Evolutionary conservation across 2,888 invertebrate genomes (phyloP).

Genomic region (Malachius bipustulatus): DNA sequence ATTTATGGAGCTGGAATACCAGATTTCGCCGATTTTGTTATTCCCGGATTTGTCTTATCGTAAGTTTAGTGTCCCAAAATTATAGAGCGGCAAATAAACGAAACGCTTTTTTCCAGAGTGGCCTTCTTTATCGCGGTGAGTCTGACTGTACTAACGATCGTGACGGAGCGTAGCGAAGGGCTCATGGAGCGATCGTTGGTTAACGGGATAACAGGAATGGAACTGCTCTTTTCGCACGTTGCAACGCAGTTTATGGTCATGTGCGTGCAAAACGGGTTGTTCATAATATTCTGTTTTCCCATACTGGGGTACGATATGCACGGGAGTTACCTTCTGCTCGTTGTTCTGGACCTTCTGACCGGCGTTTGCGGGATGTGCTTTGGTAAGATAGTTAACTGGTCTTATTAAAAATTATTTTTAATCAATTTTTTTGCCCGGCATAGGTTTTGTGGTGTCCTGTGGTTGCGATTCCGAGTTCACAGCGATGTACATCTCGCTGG

Average conservation of each 20-base stretch:
- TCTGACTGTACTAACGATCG: slow-evolving; percentile 79
- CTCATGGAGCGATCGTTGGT: slow-evolving; percentile 81
- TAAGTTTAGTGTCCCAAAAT: slow-evolving; percentile 36
- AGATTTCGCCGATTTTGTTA: slow-evolving; percentile 89
- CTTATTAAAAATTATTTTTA: no score
- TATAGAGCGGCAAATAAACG: no score
- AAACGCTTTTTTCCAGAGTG: slow-evolving; percentile 61
- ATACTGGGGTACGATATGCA: slow-evolving; percentile 66
- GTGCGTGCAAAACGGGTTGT: slow-evolving; percentile 67
- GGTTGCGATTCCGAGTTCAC: slow-evolving; percentile 71
- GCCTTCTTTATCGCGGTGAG: slow-evolving; percentile 91
- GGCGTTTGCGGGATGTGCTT: slow-evolving; percentile 92
- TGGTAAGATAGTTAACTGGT: no score
- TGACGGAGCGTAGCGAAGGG: slow-evolving; percentile 81
- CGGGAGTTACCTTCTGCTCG: slow-evolving; percentile 64
- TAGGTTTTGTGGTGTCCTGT: slow-evolving; percentile 73
- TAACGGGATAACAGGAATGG: slow-evolving; percentile 68
- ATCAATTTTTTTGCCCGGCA: no score
- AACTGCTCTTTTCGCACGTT: slow-evolving; percentile 80
- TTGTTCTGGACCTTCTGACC: slow-evolving; percentile 63
- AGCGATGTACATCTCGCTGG: slow-evolving; percentile 75
- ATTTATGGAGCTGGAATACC: slow-evolving; percentile 65
- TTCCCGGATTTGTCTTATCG: slow-evolving; percentile 85
- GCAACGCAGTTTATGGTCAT: slow-evolving; percentile 80
- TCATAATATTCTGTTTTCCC: slow-evolving; percentile 65